phyloP scores from a whole-genome alignment of 2,113 vertebrate genomes.

The Tringa solitaria region DNA sequence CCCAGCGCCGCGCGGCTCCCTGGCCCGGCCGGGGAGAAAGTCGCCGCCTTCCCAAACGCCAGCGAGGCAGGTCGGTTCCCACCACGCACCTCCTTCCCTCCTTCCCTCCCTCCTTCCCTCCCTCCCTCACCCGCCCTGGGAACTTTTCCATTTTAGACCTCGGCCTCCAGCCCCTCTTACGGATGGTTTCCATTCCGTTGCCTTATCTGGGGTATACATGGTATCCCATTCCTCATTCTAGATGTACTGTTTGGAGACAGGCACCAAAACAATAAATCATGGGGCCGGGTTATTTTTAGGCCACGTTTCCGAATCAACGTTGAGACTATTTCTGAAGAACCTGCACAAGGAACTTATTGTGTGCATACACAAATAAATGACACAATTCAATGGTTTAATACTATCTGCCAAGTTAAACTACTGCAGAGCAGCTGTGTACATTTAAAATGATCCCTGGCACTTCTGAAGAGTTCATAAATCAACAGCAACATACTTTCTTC shows the following conservation, averaged over 20 bases:
- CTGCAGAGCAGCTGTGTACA: constrained; percentile 79
- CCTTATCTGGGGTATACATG: constrained; percentile 46
- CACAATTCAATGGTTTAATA: constrained; percentile 76
- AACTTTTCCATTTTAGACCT: constrained; percentile 46
- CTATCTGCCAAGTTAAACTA: constrained; percentile 83
- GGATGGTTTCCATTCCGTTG: constrained; percentile 42
- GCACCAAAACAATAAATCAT: constrained; percentile 71
- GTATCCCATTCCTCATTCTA: constrained; percentile 66
- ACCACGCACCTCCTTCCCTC: background rate
- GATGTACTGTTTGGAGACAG: constrained; percentile 63
- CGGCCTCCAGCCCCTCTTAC: background rate
- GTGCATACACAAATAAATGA: constrained; percentile 81
- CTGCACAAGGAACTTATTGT: constrained; percentile 81
- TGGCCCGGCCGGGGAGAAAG: background rate
- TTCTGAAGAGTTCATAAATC: constrained; percentile 77
- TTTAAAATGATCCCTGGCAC: constrained; percentile 80
- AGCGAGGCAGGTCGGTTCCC: background rate
- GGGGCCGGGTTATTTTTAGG: constrained; percentile 54
- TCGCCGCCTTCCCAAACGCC: background rate
- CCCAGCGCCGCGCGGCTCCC: background rate
- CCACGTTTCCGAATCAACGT: constrained; percentile 54
- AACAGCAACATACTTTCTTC: constrained; percentile 75
- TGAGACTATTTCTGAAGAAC: constrained; percentile 69
- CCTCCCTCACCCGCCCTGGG: background rate
- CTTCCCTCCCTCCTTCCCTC: background rate